Percentiles rank a stretch among this genome's conserved stretches.
These are phyloP conservation scores for Pantelozetes paolii DNA, from an alignment of 2,888 invertebrate genomes.

Conservation along the genomic window DNA sequence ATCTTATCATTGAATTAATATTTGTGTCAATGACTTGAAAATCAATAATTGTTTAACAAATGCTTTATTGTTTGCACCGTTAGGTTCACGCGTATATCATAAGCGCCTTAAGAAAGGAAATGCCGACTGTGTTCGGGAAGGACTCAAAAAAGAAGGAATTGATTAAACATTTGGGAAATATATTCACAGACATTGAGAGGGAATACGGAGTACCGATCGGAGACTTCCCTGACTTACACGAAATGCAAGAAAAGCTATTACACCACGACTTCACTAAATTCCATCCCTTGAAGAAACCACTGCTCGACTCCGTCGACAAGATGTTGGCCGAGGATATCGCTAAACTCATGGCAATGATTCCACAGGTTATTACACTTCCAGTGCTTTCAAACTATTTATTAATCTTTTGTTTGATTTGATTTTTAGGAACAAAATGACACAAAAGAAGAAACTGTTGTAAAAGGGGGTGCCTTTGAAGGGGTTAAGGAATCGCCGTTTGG, in stretches of 20 bases:
- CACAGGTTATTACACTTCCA: too few species aligned
- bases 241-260: slow-evolving; percentile 80
- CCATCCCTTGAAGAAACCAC: slow-evolving; percentile 79
- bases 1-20: background rate
- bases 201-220: slow-evolving; percentile 95
- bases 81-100: slow-evolving; percentile 90
- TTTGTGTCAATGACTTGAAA: too few species aligned
- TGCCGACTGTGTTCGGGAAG: slow-evolving; percentile 95
- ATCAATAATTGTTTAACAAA: too few species aligned
- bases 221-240: slow-evolving; percentile 95
- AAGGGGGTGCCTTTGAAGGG: slow-evolving; percentile 88
- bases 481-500: slow-evolving; percentile 67
- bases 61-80: too few species aligned
- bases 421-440: slow-evolving; percentile 53
- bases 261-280: slow-evolving; percentile 93
- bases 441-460: slow-evolving; percentile 51
- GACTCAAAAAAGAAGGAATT: slow-evolving; percentile 95
- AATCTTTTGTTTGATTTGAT: too few species aligned
- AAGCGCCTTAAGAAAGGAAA: slow-evolving; percentile 85
- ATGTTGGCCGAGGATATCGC: slow-evolving; percentile 97
- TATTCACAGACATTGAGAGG: slow-evolving; percentile 81
- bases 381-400: too few species aligned
- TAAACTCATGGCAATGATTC: slow-evolving; percentile 88
- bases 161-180: slow-evolving; percentile 83
- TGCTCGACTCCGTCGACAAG: slow-evolving; percentile 86